Base-by-base conservation (phyloP, 2,888 invertebrate genomes). In the Lasioglossum calceatum region DNA sequence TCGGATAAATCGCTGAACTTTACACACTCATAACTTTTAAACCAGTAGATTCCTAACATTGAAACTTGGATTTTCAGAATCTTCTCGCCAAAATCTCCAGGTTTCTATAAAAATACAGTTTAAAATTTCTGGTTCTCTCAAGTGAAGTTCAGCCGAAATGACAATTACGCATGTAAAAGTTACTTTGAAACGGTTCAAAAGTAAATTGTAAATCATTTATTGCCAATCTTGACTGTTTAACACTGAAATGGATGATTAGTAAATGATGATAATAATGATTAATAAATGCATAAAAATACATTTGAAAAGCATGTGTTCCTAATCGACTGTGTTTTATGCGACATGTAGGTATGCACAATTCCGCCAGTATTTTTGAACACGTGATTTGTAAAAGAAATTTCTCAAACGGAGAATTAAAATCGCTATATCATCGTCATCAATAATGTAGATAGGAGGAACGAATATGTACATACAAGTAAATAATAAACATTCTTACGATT, bases 381-480 rank as follows among this genome's bases (percentile, higher is more conserved):
- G 32, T 16, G 32, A 32, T 14, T 64, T 32, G 19, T 36, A 32
- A 12, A 42, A 64, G 64, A 64, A 32, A 64, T 64, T 64, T 27
- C 4, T 8, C 8, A 32, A 32, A 64, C 8, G 64, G 7, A 64
- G 19, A 64, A 32, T 64, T 32, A 19, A 32, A 64, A 32, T 64
- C 19, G 64, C 32, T 32, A 19, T 64, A 19, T 36, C 36, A 36
- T 36, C 19, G 16, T 8, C 32, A 19, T 32, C 64, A 19, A 64
- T 64, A 32, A 64, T 64, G 64, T 32, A 32, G 8, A 36, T 64
- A 32, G 8, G 32, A 64, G 8, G 64, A 64, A 19, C 32, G 32
- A 64, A 64, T 44, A 44, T 19, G 64, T 64, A 19, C 64, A 64
- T 64, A 19, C 64, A 64, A 64, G 64, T 64, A 64, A 64, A 64